Conservation (phyloP, 2,888 invertebrate species). For the Microchrysa polita region DNA sequence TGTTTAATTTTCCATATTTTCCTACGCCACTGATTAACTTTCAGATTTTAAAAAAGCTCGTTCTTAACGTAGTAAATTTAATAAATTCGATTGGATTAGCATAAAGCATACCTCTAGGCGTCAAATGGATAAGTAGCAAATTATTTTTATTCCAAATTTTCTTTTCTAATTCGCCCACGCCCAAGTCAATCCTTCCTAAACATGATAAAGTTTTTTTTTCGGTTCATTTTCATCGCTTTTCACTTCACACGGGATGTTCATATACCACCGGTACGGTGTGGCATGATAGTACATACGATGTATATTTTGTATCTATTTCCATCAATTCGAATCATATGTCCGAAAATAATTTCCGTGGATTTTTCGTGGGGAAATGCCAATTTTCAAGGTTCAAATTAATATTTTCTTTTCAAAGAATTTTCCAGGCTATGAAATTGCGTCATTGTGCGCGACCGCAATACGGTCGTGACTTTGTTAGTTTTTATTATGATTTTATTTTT, state of each 20-base stretch:
- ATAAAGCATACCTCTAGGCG: too few relatives aligned
- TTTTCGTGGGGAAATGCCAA: conserved; percentile 16
- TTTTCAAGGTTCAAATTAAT: conserved; percentile 40
- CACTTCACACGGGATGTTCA: neutral
- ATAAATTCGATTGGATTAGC: too few relatives aligned
- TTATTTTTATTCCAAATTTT: too few relatives aligned
- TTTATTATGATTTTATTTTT: too few relatives aligned
- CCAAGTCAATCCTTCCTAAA: neutral
- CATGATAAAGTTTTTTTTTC: conserved; percentile 1
- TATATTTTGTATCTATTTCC: conserved; percentile 20
- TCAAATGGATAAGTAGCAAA: too few relatives aligned
- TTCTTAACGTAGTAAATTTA: too few relatives aligned
- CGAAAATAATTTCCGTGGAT: conserved; percentile 36
- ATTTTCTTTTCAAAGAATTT: conserved; percentile 31
- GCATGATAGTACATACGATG: too few relatives aligned
- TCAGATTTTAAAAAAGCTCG: too few relatives aligned
- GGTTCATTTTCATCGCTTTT: neutral
- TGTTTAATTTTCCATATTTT: too few relatives aligned
- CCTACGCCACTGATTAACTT: too few relatives aligned
- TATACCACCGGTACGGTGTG: neutral
- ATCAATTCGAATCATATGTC: conserved; percentile 13
- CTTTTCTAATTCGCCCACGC: neutral
- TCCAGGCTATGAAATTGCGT: conserved; percentile 27
- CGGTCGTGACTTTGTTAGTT: too few relatives aligned
- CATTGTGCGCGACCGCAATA: neutral